A percentile compares a stretch with the other conserved stretches of the same genome.
Evolutionary conservation across 2,888 invertebrate species (phyloP).

Genomic region (Mactromeris polynyma): DNA sequence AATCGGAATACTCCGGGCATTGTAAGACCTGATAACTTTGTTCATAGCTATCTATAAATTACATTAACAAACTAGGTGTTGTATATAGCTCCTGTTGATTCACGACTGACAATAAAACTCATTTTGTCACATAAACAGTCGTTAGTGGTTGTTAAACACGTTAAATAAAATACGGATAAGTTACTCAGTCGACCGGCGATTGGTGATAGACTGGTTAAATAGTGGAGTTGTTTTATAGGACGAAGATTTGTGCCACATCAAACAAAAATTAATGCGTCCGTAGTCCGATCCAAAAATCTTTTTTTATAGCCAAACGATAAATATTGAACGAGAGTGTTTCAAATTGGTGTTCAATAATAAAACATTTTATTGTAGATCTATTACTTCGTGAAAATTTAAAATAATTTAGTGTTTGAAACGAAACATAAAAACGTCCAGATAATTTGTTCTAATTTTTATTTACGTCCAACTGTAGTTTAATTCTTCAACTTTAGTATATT

Average conservation of each 20-base stretch:
- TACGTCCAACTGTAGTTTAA: not conserved
- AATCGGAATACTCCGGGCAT: not conserved
- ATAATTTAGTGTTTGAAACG: constrained; percentile 1
- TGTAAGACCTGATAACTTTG: not conserved
- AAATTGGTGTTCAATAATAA: not conserved
- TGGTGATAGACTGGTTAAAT: not conserved
- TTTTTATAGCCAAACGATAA: not conserved
- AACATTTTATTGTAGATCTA: not conserved
- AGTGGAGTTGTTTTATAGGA: not conserved
- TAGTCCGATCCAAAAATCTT: not conserved
- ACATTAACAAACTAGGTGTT: constrained; percentile 2
- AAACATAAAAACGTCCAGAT: not conserved
- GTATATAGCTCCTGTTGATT: not conserved
- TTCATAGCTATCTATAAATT: not conserved
- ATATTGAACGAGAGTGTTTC: not conserved
- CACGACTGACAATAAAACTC: not conserved
- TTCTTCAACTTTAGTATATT: no score
- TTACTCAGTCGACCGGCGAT: not conserved
- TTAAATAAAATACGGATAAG: not conserved
- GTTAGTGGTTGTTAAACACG: not conserved
- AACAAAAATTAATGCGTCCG: not conserved
- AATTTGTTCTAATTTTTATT: not conserved
- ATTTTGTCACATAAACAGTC: not conserved
- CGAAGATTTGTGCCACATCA: not conserved
- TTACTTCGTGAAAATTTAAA: not conserved